A percentile compares a stretch with the other conserved stretches of the same genome.
phyloP scores from a whole-genome alignment of 2,113 vertebrate species.

The Pedetes capensis region DNA sequence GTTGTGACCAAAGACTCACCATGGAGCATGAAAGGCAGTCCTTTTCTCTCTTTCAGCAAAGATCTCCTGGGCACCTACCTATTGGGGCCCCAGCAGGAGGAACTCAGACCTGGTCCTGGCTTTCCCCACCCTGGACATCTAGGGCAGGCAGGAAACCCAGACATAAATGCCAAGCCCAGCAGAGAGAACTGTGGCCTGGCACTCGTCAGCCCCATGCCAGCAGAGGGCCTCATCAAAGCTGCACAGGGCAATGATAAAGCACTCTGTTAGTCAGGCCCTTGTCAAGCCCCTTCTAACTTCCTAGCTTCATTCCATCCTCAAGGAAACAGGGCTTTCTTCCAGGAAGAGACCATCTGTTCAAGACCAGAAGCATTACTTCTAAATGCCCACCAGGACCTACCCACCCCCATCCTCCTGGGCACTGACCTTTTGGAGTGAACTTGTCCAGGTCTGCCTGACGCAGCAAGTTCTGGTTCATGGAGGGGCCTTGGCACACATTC shows the following conservation, averaged over 20 bases:
- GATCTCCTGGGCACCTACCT: neutral
- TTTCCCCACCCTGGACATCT: neutral
- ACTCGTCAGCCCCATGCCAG: neutral
- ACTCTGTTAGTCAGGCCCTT: neutral
- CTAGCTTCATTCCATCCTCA: neutral
- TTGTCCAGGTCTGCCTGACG: conserved; percentile 76
- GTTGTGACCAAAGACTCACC: neutral
- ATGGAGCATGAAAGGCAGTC: neutral
- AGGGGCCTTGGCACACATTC: conserved; percentile 76
- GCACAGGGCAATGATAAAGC: neutral
- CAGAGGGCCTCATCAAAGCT: rapidly evolving
- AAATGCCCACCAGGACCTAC: neutral
- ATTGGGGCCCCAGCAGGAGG: neutral
- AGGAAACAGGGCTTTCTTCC: neutral
- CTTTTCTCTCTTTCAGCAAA: neutral
- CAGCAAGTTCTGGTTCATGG: conserved; percentile 77
- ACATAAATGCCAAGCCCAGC: neutral
- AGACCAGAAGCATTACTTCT: neutral
- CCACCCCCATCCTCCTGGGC: neutral
- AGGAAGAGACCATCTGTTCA: neutral
- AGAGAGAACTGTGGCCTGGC: neutral
- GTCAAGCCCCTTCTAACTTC: neutral
- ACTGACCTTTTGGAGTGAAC: conserved; percentile 85
- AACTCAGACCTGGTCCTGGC: neutral
- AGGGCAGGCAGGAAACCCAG: neutral